Percentiles rank a stretch among this genome's conserved stretches.
Evolutionary conservation across 2,113 vertebrate species (phyloP).

Genomic region (Vombatus ursinus): DNA sequence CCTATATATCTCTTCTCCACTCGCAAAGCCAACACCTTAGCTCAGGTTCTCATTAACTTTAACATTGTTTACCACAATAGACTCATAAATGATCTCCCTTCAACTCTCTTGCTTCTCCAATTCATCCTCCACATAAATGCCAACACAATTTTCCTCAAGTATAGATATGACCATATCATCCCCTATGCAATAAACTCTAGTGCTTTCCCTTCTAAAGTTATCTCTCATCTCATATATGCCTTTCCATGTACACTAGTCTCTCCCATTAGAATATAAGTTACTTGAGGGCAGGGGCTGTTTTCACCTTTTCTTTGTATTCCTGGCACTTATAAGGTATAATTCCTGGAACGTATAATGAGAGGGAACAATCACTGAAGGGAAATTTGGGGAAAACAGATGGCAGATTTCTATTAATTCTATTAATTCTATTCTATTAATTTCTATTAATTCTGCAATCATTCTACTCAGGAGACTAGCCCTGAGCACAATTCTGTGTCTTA

Average conservation of each 20-base stretch:
- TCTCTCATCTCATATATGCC: not conserved
- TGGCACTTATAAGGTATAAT: not conserved
- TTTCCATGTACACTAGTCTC: not conserved
- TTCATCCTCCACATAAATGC: not conserved
- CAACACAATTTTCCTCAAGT: not conserved
- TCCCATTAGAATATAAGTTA: not conserved
- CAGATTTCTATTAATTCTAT: not conserved
- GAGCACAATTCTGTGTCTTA: not conserved
- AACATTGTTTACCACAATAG: not conserved
- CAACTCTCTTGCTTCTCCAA: not conserved
- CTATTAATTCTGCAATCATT: not conserved
- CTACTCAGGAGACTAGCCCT: not conserved
- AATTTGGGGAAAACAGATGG: not conserved
- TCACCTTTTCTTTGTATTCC: not conserved
- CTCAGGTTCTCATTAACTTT: not conserved
- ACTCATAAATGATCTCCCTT: not conserved
- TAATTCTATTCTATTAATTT: too few relatives aligned
- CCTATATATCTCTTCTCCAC: not conserved
- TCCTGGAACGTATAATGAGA: not conserved
- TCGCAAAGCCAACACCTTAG: not conserved
- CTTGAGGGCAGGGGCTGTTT: not conserved
- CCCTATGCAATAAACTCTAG: not conserved
- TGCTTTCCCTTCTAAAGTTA: not conserved
- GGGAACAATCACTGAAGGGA: not conserved
- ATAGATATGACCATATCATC: not conserved